Base-by-base conservation (phyloP, 2,888 invertebrate species). In the Coleophora flavipennella region DNA sequence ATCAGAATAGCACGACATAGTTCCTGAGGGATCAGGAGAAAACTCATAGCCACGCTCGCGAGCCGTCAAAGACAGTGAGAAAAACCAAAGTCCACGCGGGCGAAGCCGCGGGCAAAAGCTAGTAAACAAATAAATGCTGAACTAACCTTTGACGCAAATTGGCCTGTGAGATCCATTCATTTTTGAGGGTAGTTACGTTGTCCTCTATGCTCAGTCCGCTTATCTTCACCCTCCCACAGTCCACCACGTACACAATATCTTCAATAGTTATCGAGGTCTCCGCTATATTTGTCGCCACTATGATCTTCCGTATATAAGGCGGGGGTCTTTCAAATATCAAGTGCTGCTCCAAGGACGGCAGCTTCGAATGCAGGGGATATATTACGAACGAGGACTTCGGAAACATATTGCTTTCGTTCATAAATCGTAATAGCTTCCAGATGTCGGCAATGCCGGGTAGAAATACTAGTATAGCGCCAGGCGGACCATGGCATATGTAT, bases 201-300 rank as follows among this genome's bases (percentile, higher is more conserved):
- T 86, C 86, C 39, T 89, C 86, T 0, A 91, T 81, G 65, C 95
- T 91, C 51, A 92, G 91, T 49, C 91, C 91, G 35, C 79, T 90
- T 40, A 91, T 85, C 71, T 97, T 97, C 20, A 92, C 92, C 67
- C 89, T 92, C 0, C 76, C 97, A 50, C 90, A 88, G 67, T 98
- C 94, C 26, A 98, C 88, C 0, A 98, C 97, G 74, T 90, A 96
- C 0, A 96, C 94, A 4, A 98, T 91, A 75, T 98, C 97, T 59
- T 97, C 95, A 48, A 98, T 95, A 3, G 98, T 98, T 44, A 98
- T 95, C 13, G 96, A 96, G 0, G 97, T 97, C 78, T 98, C 98
- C 0, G 97, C 97, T 46, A 98, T 95, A 53, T 93, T 94, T 0
- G 97, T 98, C 0, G 97, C 91, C 36, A 97, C 79, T 35, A 97